Evolutionary conservation across 2,888 invertebrate genomes (phyloP), one percentile per base, ranked within the genome.

Genomic region (Lithodes maja): DNA sequence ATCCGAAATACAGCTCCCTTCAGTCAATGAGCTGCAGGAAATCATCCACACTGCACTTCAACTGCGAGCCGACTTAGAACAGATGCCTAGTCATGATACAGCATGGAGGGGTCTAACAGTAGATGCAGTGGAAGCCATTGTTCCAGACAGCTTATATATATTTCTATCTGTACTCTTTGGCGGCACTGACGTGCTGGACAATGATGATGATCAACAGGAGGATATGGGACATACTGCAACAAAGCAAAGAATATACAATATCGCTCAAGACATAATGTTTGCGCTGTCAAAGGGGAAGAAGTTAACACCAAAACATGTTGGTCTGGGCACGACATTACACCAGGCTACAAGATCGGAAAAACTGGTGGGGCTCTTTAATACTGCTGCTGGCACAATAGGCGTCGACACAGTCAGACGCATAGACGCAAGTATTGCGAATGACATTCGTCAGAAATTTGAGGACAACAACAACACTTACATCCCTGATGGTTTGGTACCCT

Each of bases 71-170:
- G 74, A 74, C 74, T 74, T 74, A 74, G 33, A 74, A 74, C 15
- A n/a, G 74, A 74, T 74, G 74, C 74, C 33, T 74, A 1, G 74
- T 74, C 74, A 74, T 74, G 15, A 74, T 74, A 74, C 74, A 74
- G 74, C 74, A 74, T 74, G 74, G 74, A 74, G 74, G 74, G 74
- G 74, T 74, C 74, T 74, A 74, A 74, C 74, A 74, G 74, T 74
- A 74, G 15, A 74, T 74, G 74, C 74, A 74, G 74, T 74, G 74
- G 74, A 74, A 1, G 74, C 74, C 74, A 74, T 77, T 77, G 75
- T 77, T 77, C 75, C 49, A 77, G 75, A 77, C 75, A 77, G 75
- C 75, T 77, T 77, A 33, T 77, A 77, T 33, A 33, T 49, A 12
- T 77, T 77, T 77, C 75, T 77, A n/a, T 77, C 49, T 7, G 75